Conservation (phyloP, 2,888 invertebrate species). For the Agonopterix subpropinquella region DNA sequence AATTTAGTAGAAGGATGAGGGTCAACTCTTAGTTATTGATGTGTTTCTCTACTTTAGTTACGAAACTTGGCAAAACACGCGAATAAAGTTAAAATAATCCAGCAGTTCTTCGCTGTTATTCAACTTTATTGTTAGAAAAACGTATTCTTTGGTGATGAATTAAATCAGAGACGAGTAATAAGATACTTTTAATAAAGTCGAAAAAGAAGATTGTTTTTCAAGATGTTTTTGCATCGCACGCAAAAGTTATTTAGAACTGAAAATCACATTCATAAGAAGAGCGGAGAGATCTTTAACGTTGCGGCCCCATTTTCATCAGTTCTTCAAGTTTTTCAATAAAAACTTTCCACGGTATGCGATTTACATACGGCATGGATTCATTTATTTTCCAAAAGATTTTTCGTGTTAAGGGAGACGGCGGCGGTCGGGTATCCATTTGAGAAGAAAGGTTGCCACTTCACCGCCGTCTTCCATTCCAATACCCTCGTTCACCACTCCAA, state of each 20-base stretch:
- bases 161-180: no score
- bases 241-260: conserved; percentile 38
- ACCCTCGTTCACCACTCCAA: conserved; percentile 41
- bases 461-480: conserved; percentile 22
- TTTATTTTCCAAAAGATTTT: conserved; percentile 69
- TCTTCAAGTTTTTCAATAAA: conserved; percentile 75
- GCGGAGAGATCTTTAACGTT: conserved; percentile 58
- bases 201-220: no score
- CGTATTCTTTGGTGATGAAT: no score
- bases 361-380: conserved; percentile 73
- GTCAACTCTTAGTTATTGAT: no score
- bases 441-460: conserved; percentile 50
- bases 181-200: no score
- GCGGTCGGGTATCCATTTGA: conserved; percentile 62
- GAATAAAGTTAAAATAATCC: no score
- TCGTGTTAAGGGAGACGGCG: conserved; percentile 59
- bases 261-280: conserved; percentile 54
- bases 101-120: no score
- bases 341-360: conserved; percentile 67
- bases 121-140: no score
- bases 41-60: no score
- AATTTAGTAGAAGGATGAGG: no score
- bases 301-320: conserved; percentile 69
- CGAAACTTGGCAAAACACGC: no score
- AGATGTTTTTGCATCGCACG: no score